phyloP scores from a whole-genome alignment of 2,113 vertebrate genomes.

The Nansenia antarctica region DNA sequence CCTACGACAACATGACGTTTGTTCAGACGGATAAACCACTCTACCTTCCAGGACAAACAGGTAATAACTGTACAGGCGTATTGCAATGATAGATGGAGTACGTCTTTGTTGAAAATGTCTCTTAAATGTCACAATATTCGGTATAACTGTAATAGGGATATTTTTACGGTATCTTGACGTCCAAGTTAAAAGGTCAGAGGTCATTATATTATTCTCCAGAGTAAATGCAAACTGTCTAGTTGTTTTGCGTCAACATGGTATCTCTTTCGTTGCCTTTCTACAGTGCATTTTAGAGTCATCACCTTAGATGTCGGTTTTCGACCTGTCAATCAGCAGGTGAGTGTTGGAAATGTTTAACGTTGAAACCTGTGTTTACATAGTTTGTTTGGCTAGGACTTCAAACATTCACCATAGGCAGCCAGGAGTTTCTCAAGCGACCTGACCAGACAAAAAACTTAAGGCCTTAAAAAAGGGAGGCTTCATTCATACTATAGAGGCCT shows the following conservation, averaged over 20 bases:
- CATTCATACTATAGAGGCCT: no score
- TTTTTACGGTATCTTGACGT: no score
- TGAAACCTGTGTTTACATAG: not conserved
- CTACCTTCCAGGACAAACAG: slow-evolving; percentile 72
- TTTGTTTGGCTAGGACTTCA: no score
- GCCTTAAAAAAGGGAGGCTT: no score
- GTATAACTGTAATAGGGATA: not conserved
- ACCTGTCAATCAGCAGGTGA: slow-evolving; percentile 43
- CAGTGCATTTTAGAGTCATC: slow-evolving; percentile 63
- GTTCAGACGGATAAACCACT: slow-evolving; percentile 72
- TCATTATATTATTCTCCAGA: not conserved
- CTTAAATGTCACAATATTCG: not conserved
- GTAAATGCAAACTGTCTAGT: not conserved
- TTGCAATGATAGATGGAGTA: not conserved
- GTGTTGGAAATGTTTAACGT: slow-evolving; percentile 14
- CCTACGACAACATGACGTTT: slow-evolving; percentile 42
- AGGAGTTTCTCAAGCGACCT: no score
- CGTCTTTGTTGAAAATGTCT: not conserved
- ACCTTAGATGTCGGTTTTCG: slow-evolving; percentile 44
- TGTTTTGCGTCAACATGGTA: not conserved
- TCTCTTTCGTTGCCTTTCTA: not conserved
- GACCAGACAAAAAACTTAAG: no score
- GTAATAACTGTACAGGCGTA: slow-evolving; percentile 36
- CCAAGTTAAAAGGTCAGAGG: not conserved
- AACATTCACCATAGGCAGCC: no score